Conservation (phyloP, 2,113 vertebrate genomes). For the Mirza zaza region DNA sequence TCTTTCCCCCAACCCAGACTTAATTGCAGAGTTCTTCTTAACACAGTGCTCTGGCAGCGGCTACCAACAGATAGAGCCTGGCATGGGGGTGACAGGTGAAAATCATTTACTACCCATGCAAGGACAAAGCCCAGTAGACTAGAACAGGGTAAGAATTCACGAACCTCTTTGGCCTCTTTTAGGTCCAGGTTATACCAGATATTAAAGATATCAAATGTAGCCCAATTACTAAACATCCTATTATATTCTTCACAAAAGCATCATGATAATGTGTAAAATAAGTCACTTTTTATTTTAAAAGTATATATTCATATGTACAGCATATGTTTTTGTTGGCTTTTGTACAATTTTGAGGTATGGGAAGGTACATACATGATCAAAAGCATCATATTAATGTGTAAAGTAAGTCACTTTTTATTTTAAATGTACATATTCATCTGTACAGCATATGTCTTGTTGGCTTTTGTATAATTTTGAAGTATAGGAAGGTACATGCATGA, state of each 20-base stretch:
- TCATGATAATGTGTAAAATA: not conserved
- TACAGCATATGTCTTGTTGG: not conserved
- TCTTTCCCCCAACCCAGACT: not conserved
- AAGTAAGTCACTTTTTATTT: not conserved
- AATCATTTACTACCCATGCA: not conserved
- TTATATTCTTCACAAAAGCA: not conserved
- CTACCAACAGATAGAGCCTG: not conserved
- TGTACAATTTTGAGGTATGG: not conserved
- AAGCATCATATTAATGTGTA: not conserved
- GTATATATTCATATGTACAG: not conserved
- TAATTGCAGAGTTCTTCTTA: not conserved
- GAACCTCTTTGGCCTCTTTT: not conserved
- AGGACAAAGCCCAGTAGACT: not conserved
- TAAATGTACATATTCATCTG: not conserved
- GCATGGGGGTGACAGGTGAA: not conserved
- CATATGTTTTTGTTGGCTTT: not conserved
- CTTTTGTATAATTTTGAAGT: not conserved
- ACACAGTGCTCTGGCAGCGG: not conserved
- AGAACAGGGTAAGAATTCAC: not conserved
- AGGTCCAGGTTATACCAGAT: not conserved
- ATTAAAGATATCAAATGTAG: not conserved
- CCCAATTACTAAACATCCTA: not conserved
- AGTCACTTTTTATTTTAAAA: not conserved
- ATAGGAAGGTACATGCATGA: not conserved
- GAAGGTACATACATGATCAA: not conserved